A percentile compares a stretch with the other conserved stretches of the same genome.
Conservation (phyloP, 2,888 invertebrate genomes). For the Sinodicranocentrus sp. region DNA sequence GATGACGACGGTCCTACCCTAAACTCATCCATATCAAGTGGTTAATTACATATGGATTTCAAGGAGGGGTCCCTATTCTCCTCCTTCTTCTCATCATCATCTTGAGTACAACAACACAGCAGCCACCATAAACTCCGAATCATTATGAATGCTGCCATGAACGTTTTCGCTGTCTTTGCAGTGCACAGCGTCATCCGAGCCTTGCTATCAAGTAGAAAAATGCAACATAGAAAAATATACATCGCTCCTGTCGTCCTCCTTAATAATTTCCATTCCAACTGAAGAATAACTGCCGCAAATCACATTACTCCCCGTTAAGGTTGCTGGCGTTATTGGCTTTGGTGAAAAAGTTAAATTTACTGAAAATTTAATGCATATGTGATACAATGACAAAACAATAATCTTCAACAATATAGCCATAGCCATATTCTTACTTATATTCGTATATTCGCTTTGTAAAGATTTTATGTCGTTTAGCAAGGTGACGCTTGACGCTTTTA, state of each 20-base stretch:
- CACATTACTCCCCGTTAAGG: too few species aligned
- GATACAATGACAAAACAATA: conserved; percentile 20
- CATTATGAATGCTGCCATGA: background rate
- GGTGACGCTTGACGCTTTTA: conserved; percentile 13
- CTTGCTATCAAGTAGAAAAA: too few species aligned
- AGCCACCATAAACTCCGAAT: conserved; percentile 1
- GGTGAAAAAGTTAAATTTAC: too few species aligned
- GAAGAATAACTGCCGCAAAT: too few species aligned
- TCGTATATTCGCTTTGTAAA: background rate
- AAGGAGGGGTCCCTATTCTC: conserved; percentile 66
- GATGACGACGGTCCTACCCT: conserved; percentile 58
- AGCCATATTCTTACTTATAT: too few species aligned
- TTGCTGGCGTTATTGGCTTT: too few species aligned
- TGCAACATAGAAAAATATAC: too few species aligned
- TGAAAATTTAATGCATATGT: background rate
- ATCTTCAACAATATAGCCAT: background rate
- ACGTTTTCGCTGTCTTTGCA: background rate
- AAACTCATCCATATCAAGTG: conserved; percentile 63
- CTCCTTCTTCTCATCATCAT: conserved; percentile 57
- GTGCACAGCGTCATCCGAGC: too few species aligned
- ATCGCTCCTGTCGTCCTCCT: too few species aligned
- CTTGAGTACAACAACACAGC: conserved; percentile 38
- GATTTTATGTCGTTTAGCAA: background rate
- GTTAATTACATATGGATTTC: conserved; percentile 70
- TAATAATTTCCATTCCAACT: too few species aligned